Evolutionary conservation across 1,140 invertebrate species (phyloP), one percentile per base, ranked within the genome.

Genomic region (Leptinotarsa texana): DNA sequence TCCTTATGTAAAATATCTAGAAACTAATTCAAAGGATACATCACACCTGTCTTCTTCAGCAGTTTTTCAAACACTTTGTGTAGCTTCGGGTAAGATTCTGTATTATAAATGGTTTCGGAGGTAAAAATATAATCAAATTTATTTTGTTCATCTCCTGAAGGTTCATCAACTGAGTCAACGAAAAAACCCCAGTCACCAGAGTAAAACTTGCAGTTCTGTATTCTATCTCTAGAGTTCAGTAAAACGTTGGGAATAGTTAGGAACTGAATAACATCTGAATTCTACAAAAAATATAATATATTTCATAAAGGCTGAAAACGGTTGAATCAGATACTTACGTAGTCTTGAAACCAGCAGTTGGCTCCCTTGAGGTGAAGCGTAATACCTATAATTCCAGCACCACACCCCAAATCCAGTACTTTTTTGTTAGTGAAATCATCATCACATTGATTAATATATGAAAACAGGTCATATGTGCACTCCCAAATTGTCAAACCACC

Each of bases 401-500:
- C 95, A 88, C 95, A 98, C 1, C 96, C 96, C 75, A 97, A 87
- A 89, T 97, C 94, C 66, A 96, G 84, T 3, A 95, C 89, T 67
- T 83, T 86, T 80, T 88, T 89, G 63, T 88, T 79, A 75, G 87
- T 78, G 42, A 91, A 86, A 24, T 83, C 63, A 13, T 84, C 70
- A 61, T 86, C 80, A 68, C 85, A 74, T 73, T 89, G 83, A 71
- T 88, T 81, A 27, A 94, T 80, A 83, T 92, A 94, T 71, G 90
- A 83, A 42, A 91, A 81, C 65, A 96, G 83, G 83, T 96, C 94
- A 83, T 90, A 89, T 18, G 93, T 95, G 79, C 94, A 95, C 86
- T 96, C 95, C 95, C 95, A 96, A 74, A 96, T 89, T 89, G 96
- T 96, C 24, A 95, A 87, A 17, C 95, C 95, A 79, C 95, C 94